Evolutionary conservation across 2,113 vertebrate genomes (phyloP).

Genomic region (Xerus inauris): DNA sequence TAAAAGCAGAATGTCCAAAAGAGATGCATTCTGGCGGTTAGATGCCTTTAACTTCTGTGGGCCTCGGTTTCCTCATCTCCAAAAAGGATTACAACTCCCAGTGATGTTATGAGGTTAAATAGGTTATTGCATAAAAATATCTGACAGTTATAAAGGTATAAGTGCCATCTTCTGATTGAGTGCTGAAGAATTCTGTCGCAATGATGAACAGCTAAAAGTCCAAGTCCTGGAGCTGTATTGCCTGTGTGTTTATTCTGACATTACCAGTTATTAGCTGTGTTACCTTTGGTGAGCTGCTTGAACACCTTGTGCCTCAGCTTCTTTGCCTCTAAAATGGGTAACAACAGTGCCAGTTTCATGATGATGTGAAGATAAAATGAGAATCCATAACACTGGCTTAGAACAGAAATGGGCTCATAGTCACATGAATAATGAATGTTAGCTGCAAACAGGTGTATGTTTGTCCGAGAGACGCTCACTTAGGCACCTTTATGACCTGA

Average conservation of each 20-base stretch:
- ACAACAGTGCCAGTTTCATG: not conserved
- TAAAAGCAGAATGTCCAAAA: not conserved
- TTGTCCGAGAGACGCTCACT: not conserved
- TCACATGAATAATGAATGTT: not conserved
- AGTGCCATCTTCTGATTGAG: not conserved
- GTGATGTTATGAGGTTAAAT: not conserved
- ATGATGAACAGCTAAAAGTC: not conserved
- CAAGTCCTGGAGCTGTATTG: not conserved
- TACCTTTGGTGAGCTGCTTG: not conserved
- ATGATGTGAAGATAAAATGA: not conserved
- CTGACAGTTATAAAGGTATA: not conserved
- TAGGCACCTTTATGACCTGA: not conserved
- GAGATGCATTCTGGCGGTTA: not conserved
- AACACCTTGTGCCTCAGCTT: not conserved
- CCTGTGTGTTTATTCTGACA: not conserved
- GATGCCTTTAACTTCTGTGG: not conserved
- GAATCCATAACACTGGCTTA: not conserved
- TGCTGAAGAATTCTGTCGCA: not conserved
- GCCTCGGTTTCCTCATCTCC: not conserved
- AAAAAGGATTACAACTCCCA: not conserved
- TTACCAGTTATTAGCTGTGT: not conserved
- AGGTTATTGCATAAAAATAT: not conserved
- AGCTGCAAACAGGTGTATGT: not conserved
- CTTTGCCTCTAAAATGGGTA: not conserved
- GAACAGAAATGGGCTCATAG: not conserved